Base-by-base conservation (phyloP, 1,140 invertebrate species). In the Leptopilina clavipes region DNA sequence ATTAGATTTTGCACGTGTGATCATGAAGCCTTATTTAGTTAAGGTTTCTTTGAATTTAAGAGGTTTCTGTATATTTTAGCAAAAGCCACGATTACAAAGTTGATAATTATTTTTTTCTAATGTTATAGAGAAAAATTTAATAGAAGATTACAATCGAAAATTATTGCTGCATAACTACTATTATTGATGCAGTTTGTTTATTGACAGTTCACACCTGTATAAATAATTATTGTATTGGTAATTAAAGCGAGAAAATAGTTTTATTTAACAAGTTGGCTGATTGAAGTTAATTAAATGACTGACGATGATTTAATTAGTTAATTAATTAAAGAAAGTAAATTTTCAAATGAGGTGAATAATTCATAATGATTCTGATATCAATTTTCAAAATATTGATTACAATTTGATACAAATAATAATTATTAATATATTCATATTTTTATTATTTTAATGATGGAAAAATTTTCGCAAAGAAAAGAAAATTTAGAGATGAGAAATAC, bases 11-110 rank as follows among this genome's bases (percentile, higher is more conserved):
- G 73, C 37, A 70, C 70, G 74, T 75, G 75, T 81, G 79, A 76
- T 79, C 81, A 76, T 82, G 87, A 88, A 89, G 87, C 86, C 85
- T 83, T 84, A 85, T 76, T 74, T 72, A 52, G 70, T 82, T 75
- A 59, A 44, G 78, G 83, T 76, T 82, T 80, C 19, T 86, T 80
- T 71, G 76, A 81, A 80, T 74, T 87, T 88, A 77, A 77, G 70
- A 77, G 86, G 86, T 85, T 88, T 88, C 86, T 85, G 83, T 85
- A n/a, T n/a, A 73, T 77, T 48, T 22, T 71, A 31, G 5, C 11
- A 14, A 73, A 52, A 31, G 5, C 12, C 19, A 7, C 19, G n/a
- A 31, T 14, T 11, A 14, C 18, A 65, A 65, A 37, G 11, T n/a
- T n/a, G 7, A 12, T 65, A 14, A 31, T 65, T 59, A 3, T 12